A percentile compares a stretch with the other conserved stretches of the same genome.
These are phyloP conservation scores for Ctenicera cuprea DNA, from an alignment of 2,888 invertebrate genomes.

Conservation along the genomic window DNA sequence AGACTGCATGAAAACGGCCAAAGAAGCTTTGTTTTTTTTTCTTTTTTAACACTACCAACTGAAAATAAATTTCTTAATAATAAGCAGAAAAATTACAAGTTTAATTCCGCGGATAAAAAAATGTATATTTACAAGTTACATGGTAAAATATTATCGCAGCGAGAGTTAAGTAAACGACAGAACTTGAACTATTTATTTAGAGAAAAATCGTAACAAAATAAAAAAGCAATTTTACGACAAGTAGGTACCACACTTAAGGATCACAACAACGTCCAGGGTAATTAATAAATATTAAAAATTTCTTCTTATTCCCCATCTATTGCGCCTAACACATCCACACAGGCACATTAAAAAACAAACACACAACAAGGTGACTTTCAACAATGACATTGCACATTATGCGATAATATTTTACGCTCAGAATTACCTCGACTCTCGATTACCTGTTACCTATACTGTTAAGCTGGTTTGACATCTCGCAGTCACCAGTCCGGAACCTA, in stretches of 20 bases:
- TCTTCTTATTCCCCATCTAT: neutral
- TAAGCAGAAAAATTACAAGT: slow-evolving; percentile 15
- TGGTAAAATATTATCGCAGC: slow-evolving; percentile 69
- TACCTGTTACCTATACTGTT: slow-evolving; percentile 24
- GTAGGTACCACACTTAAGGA: no score
- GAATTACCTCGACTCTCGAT: slow-evolving; percentile 25
- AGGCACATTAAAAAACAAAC: slow-evolving; percentile 7
- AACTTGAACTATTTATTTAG: slow-evolving; percentile 2
- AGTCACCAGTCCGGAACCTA: slow-evolving; percentile 35
- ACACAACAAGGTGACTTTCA: neutral
- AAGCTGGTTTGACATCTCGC: neutral
- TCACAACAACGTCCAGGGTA: neutral
- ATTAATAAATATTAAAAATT: neutral
- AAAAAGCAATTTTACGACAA: slow-evolving; percentile 1
- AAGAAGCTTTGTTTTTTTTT: neutral
- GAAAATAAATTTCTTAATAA: slow-evolving; percentile 23
- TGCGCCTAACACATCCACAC: slow-evolving; percentile 3
- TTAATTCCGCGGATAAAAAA: slow-evolving; percentile 38
- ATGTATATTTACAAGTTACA: slow-evolving; percentile 16
- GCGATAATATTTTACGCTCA: slow-evolving; percentile 71
- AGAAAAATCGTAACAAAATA: neutral
- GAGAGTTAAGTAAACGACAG: slow-evolving; percentile 40
- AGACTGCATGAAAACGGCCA: slow-evolving; percentile 11
- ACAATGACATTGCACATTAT: slow-evolving; percentile 62
- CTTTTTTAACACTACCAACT: neutral